Percentiles rank a stretch among this genome's conserved stretches.
phyloP scores from a whole-genome alignment of 2,797 vertebrate genomes.

The Peromyscus eremicus region DNA sequence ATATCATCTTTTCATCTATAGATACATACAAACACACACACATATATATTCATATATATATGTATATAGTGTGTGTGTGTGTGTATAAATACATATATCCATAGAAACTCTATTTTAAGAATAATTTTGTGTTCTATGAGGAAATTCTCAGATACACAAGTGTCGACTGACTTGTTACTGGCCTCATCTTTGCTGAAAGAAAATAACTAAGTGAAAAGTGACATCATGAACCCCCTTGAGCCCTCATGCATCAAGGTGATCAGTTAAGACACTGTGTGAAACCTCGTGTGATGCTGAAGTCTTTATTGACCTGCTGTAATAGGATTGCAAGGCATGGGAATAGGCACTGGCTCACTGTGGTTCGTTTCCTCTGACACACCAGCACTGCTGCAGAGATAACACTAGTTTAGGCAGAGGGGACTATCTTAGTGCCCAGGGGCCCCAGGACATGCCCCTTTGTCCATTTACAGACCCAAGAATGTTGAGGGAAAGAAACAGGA shows the following conservation, averaged over 20 bases:
- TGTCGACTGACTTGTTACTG: not conserved
- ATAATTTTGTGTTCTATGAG: not conserved
- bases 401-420: not conserved
- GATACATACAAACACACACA: too few relatives aligned
- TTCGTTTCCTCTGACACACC: not conserved
- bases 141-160: not conserved
- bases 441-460: not conserved
- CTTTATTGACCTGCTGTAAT: not conserved
- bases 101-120: not conserved
- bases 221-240: not conserved
- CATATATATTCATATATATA: too few relatives aligned
- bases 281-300: not conserved
- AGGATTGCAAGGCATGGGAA: not conserved
- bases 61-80: not conserved
- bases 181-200: not conserved
- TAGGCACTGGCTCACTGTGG: accelerated
- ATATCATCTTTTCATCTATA: too few relatives aligned
- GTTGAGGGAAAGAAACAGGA: not conserved
- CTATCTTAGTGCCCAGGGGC: not conserved
- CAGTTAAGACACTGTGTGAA: accelerated
- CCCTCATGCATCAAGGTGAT: not conserved
- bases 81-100: not conserved
- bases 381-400: too few relatives aligned
- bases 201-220: not conserved
- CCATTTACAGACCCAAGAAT: not conserved